Conservation (phyloP, 2,113 vertebrate species). For the Canis aureus region DNA sequence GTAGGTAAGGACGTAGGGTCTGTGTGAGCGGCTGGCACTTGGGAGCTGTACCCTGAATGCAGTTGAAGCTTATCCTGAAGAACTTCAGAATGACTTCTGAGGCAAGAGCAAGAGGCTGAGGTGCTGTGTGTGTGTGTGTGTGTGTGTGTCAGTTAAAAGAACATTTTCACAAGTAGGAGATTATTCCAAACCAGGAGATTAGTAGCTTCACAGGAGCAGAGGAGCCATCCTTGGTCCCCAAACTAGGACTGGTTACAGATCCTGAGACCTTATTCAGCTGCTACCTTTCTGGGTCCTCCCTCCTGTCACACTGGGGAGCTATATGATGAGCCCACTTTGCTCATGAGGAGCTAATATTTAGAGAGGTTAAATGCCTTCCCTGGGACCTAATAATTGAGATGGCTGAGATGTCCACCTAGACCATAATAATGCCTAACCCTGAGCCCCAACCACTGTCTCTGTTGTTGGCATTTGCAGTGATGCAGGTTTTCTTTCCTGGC, state of each 20-base stretch:
- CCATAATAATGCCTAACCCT: neutral
- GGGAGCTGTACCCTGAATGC: accelerated
- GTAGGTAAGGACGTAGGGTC: neutral
- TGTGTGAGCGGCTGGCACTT: accelerated
- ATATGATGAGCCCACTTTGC: neutral
- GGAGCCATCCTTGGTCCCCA: neutral
- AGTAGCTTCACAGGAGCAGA: neutral
- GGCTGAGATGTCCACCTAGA: neutral
- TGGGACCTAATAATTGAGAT: neutral
- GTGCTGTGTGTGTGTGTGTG: neutral
- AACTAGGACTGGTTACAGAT: neutral
- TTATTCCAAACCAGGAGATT: neutral
- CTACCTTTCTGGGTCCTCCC: neutral
- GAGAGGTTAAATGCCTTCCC: neutral
- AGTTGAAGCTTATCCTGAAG: neutral
- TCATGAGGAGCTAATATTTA: neutral
- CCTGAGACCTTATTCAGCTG: neutral
- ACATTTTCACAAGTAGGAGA: neutral
- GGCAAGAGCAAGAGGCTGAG: neutral
- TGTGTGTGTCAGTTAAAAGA: neutral
- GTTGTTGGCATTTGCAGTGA: neutral
- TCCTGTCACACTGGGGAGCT: accelerated
- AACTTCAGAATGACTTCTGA: neutral
- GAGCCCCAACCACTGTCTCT: neutral
- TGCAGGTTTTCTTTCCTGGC: neutral